Evolutionary conservation across 2,113 vertebrate genomes (phyloP), one percentile per base, ranked within the genome.

Genomic region (Microtus ochrogaster): DNA sequence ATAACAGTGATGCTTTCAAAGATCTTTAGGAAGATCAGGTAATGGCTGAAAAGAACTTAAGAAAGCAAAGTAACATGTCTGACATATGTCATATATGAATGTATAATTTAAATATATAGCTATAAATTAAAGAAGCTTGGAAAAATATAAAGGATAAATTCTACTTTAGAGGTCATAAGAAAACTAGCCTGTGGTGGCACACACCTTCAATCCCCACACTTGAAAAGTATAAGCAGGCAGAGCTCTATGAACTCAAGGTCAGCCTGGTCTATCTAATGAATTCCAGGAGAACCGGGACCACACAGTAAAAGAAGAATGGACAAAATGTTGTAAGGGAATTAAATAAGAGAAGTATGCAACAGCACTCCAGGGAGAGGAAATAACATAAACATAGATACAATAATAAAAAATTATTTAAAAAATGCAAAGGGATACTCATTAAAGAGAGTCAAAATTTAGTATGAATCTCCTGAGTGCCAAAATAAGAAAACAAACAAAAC

Each of bases 21-120:
- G 78, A 89, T 81, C 87, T 90, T 81, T 36, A 78, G 52, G 52
- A 11, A 83, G n/a, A 76, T 55, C 44, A 89, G 39, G 66, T 89
- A 85, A 90, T 91, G 76, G 90, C 30, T 47, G 89, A 92, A 84
- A 78, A 63, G 79, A 3, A 61, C 4, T 33, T 72, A 90, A 70
- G 41, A 95, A 76, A 61, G 14, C 7, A 94, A 82, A 28, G 36
- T 70, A 81, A 22, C 19, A 44, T 52, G 0, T 68, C 72, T 68
- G 24, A 30, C 17, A 44, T 47, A 19, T 22, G 8, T 28, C 44
- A n/a, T 10, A 84, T 33, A 7, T 83, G 58, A 19, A 81, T 24
- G n/a, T 26, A 44, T 28, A 85, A 21, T 74, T 66, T 49, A 89
- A 14, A 81, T 7, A 63, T 12, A 92, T 74, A 5, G 87, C 22